Conservation (phyloP, 2,113 vertebrate genomes). For the Neodontobutis hainanensis region DNA sequence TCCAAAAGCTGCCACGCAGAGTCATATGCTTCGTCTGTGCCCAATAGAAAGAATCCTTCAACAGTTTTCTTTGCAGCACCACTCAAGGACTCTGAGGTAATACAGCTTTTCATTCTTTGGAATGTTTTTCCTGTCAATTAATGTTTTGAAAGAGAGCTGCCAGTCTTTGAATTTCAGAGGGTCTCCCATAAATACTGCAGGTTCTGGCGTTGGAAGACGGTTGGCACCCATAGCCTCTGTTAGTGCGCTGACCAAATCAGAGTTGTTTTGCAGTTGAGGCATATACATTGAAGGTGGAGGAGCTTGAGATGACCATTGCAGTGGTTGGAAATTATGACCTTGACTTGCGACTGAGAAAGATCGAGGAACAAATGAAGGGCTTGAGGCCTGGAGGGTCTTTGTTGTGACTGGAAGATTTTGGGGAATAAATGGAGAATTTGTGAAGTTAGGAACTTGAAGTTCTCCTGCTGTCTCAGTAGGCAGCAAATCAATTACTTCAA, state of each 20-base stretch:
- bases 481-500: too few species aligned
- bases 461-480: too few species aligned
- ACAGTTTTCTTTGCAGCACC: conserved; percentile 5
- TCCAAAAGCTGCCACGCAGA: conserved; percentile 11
- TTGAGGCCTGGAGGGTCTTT: background rate
- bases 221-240: conserved; percentile 7
- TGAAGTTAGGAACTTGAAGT: background rate
- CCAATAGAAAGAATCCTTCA: conserved; percentile 16
- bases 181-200: conserved; percentile 13
- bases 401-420: conserved; percentile 8
- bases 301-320: too few species aligned
- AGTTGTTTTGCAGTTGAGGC: background rate
- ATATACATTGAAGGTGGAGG: too few species aligned
- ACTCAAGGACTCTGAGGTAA: conserved; percentile 9
- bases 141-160: conserved; percentile 3
- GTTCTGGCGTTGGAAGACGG: conserved; percentile 11
- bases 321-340: too few species aligned
- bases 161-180: conserved; percentile 18
- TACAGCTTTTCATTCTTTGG: conserved; percentile 20
- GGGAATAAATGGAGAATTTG: conserved; percentile 9
- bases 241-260: background rate
- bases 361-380: background rate
- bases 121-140: conserved; percentile 24
- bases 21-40: conserved; percentile 17
- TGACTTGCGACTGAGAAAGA: background rate